Conservation (phyloP, 2,888 invertebrate species). For the Anoplius nigerrimus region DNA sequence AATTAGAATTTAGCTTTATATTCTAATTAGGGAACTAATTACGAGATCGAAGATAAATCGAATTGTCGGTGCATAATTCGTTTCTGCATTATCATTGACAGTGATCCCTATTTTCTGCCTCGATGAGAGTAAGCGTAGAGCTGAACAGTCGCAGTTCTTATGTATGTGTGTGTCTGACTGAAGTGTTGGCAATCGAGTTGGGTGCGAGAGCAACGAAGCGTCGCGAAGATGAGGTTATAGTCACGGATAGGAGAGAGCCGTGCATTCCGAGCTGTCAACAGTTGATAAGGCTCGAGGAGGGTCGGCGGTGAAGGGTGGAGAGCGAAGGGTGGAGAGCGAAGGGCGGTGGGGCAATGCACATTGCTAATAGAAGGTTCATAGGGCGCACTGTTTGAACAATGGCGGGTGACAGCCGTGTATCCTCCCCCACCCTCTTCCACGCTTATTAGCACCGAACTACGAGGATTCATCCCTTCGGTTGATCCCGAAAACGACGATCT, state of each 20-base stretch:
- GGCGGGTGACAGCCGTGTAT: conserved; percentile 59
- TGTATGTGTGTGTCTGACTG: no score
- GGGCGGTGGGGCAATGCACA: conserved; percentile 9
- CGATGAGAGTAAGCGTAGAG: no score
- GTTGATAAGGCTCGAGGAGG: conserved; percentile 1
- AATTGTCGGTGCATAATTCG: no score
- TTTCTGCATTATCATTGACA: no score
- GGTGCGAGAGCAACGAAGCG: conserved; percentile 25
- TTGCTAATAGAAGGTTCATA: conserved; percentile 43
- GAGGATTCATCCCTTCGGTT: conserved; percentile 55
- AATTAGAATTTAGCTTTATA: conserved; percentile 8
- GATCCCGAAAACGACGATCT: conserved; percentile 3
- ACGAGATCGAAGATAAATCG: no score
- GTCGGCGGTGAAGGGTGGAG: conserved; percentile 7
- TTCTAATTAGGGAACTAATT: no score
- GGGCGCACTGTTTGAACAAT: conserved; percentile 60
- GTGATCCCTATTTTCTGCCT: no score
- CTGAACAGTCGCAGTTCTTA: no score
- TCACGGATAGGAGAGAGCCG: conserved; percentile 2
- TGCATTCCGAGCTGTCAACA: conserved; percentile 13
- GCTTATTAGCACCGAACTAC: conserved; percentile 64
- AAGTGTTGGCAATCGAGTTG: conserved; percentile 11
- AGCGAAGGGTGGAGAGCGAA: conserved; percentile 14
- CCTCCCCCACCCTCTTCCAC: conserved; percentile 58
- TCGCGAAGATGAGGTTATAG: conserved; percentile 2